Base-by-base conservation (phyloP, 2,888 invertebrate species). In the Cataglyphis altisquamis region DNA sequence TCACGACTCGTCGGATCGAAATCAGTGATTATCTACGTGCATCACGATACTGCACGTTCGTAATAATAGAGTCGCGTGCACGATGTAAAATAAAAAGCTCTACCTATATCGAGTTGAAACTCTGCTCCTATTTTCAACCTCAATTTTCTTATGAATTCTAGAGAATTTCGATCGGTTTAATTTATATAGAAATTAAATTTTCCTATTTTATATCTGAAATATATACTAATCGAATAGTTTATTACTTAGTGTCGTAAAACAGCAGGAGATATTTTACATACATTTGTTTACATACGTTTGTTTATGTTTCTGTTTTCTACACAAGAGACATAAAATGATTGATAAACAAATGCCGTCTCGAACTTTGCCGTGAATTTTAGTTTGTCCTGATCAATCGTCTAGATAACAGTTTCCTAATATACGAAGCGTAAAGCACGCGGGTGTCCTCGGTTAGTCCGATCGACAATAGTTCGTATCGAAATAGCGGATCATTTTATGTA, bases 401-500 rank as follows among this genome's bases (percentile, higher is more conserved):
- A n/a, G 29, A 70, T 52, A 45, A 68, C 32, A 52, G 32, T 55
- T 70, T 68, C 4, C 4, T 57, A 72, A 73, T 41, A 18, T 39
- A 36, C 55, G 21, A n/a, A 39, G 25, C 5, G 2, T 36, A 5
- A 29, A 48, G 21, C 9, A 21, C 5, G 15, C 32, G 41, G 21
- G 8, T 45, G 62, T n/a, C 12, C 29, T 62, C 63, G 74, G 67
- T 77, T 60, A 80, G 39, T 29, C 15, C 36, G 32, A 75, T 48
- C 21, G 45, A n/a, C 63, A 21, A 48, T 74, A 48, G 48, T 85
- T 77, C 83, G 70, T 91, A 91, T 91, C 90, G 86, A 83, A 86
- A 73, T 84, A 75, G 77, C 84, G 85, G 87, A 91, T 91, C 91
- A 70, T 86, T 90, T 87, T 84, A 86, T 80, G 75, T 78, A 70